Percentiles rank a stretch among this genome's conserved stretches.
These are phyloP conservation scores for Ciconia boyciana DNA, from an alignment of 2,113 vertebrate genomes.

Conservation along the genomic window DNA sequence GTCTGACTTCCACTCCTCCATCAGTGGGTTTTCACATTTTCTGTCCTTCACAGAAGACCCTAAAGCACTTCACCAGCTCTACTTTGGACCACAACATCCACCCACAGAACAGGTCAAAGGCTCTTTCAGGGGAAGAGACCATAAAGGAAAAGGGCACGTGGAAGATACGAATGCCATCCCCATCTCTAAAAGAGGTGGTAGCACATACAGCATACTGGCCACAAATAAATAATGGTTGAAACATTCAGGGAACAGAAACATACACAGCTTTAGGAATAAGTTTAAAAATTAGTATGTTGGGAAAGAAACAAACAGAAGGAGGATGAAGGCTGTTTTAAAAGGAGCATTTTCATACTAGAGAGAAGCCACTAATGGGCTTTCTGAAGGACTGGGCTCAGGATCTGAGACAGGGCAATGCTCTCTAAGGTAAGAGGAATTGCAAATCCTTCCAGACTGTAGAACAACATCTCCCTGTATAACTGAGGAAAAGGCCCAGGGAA, in stretches of 20 bases:
- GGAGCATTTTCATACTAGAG: not conserved
- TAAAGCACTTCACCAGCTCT: not conserved
- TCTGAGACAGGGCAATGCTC: not conserved
- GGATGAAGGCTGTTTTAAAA: not conserved
- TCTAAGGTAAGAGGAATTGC: not conserved
- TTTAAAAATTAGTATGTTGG: not conserved
- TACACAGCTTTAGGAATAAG: not conserved
- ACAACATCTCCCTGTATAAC: not conserved
- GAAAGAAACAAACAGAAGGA: not conserved
- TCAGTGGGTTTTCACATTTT: not conserved
- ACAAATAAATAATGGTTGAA: not conserved
- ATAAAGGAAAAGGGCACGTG: not conserved
- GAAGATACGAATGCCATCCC: not conserved
- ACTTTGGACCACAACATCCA: not conserved
- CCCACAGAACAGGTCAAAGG: not conserved
- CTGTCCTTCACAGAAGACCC: not conserved
- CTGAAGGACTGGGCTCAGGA: not conserved
- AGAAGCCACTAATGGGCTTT: not conserved
- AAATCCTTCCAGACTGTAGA: not conserved
- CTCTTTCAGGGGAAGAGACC: rapidly evolving
- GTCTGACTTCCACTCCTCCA: not conserved
- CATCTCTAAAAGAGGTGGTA: not conserved
- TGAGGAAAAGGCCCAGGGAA: not conserved
- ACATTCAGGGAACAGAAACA: not conserved
- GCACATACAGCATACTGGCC: rapidly evolving